phyloP scores from a whole-genome alignment of 2,797 vertebrate genomes.

The Acestrorhynchus altus region DNA sequence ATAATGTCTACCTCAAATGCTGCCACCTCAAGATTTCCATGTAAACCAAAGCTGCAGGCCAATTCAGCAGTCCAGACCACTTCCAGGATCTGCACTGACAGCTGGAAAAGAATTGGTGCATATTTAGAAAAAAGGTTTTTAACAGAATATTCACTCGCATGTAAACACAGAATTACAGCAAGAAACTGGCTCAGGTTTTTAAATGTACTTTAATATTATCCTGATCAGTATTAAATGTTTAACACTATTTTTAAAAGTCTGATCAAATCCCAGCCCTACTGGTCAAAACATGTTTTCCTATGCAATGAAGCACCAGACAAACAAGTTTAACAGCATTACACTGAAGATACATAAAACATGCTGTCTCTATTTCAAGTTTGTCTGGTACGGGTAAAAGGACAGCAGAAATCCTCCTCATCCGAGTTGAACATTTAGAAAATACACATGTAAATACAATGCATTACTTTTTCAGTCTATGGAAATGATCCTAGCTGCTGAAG shows the following conservation, averaged over 20 bases:
- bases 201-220: not conserved
- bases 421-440: not conserved
- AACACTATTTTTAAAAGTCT: not conserved
- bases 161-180: not conserved
- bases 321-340: conserved; percentile 22
- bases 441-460: not conserved
- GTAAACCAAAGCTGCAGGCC: not conserved
- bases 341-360: not conserved
- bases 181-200: not conserved
- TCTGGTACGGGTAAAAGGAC: not conserved
- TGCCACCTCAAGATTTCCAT: not conserved
- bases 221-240: not conserved
- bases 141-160: not conserved
- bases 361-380: not conserved
- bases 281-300: not conserved
- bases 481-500: not conserved
- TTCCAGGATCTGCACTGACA: not conserved
- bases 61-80: not conserved
- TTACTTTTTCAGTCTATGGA: not conserved
- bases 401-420: not conserved
- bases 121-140: not conserved
- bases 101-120: not conserved
- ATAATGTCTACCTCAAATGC: no score
- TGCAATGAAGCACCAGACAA: conserved; percentile 14
- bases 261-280: not conserved